Evolutionary conservation across 2,888 invertebrate genomes (phyloP), one percentile per base, ranked within the genome.

Genomic region (Ormyrus rosae): DNA sequence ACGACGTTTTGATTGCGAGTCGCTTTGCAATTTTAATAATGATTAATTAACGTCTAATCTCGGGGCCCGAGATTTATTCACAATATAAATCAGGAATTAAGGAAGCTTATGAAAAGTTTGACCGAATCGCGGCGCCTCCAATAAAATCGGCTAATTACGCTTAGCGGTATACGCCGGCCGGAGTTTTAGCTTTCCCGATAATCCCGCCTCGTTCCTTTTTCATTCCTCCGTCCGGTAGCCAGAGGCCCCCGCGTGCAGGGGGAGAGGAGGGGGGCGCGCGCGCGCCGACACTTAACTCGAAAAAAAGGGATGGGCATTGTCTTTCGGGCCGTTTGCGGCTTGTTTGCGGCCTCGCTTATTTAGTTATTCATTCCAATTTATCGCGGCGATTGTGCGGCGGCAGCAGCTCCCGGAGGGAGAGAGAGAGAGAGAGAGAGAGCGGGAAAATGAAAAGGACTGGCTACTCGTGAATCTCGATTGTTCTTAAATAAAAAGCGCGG

Each of bases 351-450:
- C 19, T 19, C 19, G 76, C 79, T 82, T 77, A 82, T 82, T 82
- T 82, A 82, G 81, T 77, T 79, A 79, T 82, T 82, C 76, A 79
- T 82, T 79, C 76, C 75, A 82, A 79, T 82, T 82, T 79, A 79
- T 79, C 79, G 79, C 64, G 64, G 50, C 69, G 79, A 82, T 79
- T 82, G 79, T 79, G 46, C 75, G 11, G 50, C 46, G 13, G 34
- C 46, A n/a, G 19, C 19, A 50, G 13, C n/a, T 50, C 56, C 6
- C 53, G 50, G 19, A 61, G 19, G 19, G 19, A 19, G 19, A 19
- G 19, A 19, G 68, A 1, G 53, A 70, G 55, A 5, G 5, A 13
- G 34, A 77, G 45, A 53, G 13, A 50, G 60, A 51, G 73, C 45
- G 34, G 67, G 68, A 68, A 73, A 70, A 71, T 80, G 72, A 72